Base-by-base conservation (phyloP, 1,140 invertebrate species). In the Zaprionus camerounensis region DNA sequence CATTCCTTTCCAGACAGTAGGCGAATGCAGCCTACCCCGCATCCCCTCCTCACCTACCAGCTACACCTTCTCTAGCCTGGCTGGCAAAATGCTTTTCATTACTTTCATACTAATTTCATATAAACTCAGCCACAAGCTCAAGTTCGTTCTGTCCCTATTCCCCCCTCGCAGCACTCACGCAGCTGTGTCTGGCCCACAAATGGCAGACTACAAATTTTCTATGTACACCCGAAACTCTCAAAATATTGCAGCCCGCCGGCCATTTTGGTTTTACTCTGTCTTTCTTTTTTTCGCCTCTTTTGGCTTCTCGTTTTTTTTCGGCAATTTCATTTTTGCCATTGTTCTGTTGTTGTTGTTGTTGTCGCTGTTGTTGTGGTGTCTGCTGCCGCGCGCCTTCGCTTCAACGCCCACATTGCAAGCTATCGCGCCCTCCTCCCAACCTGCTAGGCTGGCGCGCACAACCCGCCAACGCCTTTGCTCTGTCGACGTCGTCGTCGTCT, bases 71-170 rank as follows among this genome's bases (percentile, higher is more conserved):
- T n/a, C 5, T 6, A 5, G 38, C 38, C 38, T 41, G 15, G 2
- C 46, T 49, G 13, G 15, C 15, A 46, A 59, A 53, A 34, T 59
- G 20, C n/a, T 53, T 68, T 78, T 90, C 81, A 84, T 90, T 78
- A 88, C 77, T 85, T 59, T 71, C 81, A 88, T 90, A 85, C 85
- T 90, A 88, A 90, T 85, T 81, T 82, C 72, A 85, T 85, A 81
- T 84, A 80, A 88, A 81, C 76, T 70, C 55, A 17, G 38, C 22
- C 64, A 24, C 51, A 70, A 57, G 71, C 64, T 53, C 62, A 51
- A 5, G 38, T 15, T 51, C n/a, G 55, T 22, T 71, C 44, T 66
- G 65, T 69, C 38, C 36, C 69, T 41, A 28, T 15, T 15, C 55
- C 46, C 13, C 51, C 69, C 58, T 64, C 65, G 62, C 51, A 22